Base-by-base conservation (phyloP, 2,797 vertebrate species). In the Characodon lateralis region DNA sequence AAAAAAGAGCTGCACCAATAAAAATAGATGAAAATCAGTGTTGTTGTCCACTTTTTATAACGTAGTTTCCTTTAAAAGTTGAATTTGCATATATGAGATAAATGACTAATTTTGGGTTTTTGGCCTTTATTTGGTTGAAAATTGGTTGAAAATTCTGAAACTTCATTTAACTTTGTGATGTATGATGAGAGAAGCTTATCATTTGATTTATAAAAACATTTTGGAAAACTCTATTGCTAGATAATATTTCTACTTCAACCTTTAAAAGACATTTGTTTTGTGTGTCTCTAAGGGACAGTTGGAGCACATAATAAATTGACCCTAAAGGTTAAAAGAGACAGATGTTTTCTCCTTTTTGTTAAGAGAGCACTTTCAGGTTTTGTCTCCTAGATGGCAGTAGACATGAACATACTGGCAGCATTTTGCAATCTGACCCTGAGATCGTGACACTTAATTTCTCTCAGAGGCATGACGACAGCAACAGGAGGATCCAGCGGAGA, bases 381-480 rank as follows among this genome's bases (percentile, higher is more conserved):
- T 39, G 31, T 78, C 85, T 90, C 89, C 86, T 81, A 89, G 91
- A 50, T 0, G 8, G 88, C 85, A 89, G 85, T 2, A 89, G 48
- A 87, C 73, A 61, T 53, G 66, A 68, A 78, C 20, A 55, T 51
- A 55, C 13, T 26, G 14, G 58, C 31, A 69, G 22, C 3, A 13
- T 58, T 18, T 28, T 9, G 20, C 13, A 39, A 13, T 43, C 39
- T 73, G 14, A 16, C 31, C 22, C 8, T 72, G 22, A 56, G 13
- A 13, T 35, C 2, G 24, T 31, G 31, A 31, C 31, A 31, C n/a
- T 18, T 50, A 18, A 9, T 43, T 48, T 28, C 14, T 50, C 14
- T 48, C n/a, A 26, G 31, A 31, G 31, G 31, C 31, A 31, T 31
- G 31, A 31, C 31, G 31, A 31, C 31, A 31, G 31, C 31, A 31